phyloP scores from a whole-genome alignment of 2,888 invertebrate genomes.

The Diaprepes abbreviatus region DNA sequence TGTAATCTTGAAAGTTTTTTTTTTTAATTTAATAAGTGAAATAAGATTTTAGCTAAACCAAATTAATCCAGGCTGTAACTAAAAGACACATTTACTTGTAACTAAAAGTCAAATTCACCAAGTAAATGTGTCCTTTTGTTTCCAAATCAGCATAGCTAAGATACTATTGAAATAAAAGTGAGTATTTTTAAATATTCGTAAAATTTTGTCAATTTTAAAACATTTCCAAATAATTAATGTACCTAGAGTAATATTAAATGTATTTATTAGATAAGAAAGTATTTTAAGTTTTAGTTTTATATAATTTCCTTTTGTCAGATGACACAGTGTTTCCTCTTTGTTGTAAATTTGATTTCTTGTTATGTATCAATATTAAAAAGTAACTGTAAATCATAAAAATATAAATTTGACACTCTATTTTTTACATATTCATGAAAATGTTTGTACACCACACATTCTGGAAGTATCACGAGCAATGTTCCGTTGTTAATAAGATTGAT shows the following conservation, averaged over 20 bases:
- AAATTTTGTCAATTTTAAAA: slow-evolving; percentile 24
- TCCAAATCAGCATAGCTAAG: not conserved
- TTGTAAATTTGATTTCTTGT: not conserved
- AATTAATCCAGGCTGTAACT: too few species aligned
- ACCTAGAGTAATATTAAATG: not conserved
- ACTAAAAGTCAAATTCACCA: not conserved
- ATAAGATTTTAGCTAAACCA: too few species aligned
- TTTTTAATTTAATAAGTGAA: too few species aligned
- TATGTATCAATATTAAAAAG: not conserved
- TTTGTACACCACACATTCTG: too few species aligned
- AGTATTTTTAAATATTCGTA: not conserved
- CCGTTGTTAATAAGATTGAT: too few species aligned
- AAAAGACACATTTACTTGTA: too few species aligned
- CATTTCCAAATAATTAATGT: slow-evolving; percentile 7
- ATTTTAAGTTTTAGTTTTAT: slow-evolving; percentile 2
- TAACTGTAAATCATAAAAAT: too few species aligned
- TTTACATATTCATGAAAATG: too few species aligned
- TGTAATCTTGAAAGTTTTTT: too few species aligned
- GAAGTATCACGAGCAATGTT: too few species aligned
- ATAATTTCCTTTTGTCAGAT: not conserved
- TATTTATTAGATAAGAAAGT: not conserved
- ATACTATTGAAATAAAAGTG: not conserved
- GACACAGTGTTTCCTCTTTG: not conserved
- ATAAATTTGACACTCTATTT: too few species aligned
- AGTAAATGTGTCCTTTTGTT: not conserved